Evolutionary conservation across 2,888 invertebrate genomes (phyloP), one percentile per base, ranked within the genome.

Genomic region (Lumbricus terrestris): DNA sequence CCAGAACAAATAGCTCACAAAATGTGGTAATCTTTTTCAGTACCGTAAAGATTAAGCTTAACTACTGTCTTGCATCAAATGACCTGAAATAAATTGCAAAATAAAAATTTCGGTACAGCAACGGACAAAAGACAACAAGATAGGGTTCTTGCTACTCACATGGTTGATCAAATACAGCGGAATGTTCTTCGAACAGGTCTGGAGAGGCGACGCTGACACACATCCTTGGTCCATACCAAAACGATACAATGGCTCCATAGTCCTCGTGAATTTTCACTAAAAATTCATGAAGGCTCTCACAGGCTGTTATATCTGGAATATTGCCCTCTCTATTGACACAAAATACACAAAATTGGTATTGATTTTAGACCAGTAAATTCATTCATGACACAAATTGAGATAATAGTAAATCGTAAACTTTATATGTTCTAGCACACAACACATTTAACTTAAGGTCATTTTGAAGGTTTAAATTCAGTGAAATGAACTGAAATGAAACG

Each of bases 221-320:
- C 88, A 94, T 93, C 89, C 93, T 92, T 37, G 93, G 92, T 47
- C 94, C 95, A 92, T 93, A 93, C 95, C 95, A 95, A 92, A 95
- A 95, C n/a, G 95, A 94, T 29, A 94, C 94, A 42, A 95, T 94
- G 5, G 93, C 92, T 29, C 95, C 95, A 92, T 93, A 94, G 88
- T 93, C 92, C 42, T 93, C 92, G 90, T 95, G 95, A 8, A 95
- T 92, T n/a, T 93, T 93, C 37, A 92, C 82, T 18, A 95, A 92
- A 93, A 95, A 95, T 92, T 95, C 93, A 91, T 95, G 95, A 8
- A 95, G 92, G 91, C 95, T 94, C n/a, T 95, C 95, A 85, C 94
- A 94, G 88, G 93, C 92, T 8, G 89, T 91, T 83, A 95, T 94
- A 90, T 95, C 95, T 40, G 94, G 92, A 47, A 95, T 89, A 91